Percentiles rank a stretch among this genome's conserved stretches.
Conservation (phyloP, 2,888 invertebrate species). For the Himalopsyche kuldschensis region DNA sequence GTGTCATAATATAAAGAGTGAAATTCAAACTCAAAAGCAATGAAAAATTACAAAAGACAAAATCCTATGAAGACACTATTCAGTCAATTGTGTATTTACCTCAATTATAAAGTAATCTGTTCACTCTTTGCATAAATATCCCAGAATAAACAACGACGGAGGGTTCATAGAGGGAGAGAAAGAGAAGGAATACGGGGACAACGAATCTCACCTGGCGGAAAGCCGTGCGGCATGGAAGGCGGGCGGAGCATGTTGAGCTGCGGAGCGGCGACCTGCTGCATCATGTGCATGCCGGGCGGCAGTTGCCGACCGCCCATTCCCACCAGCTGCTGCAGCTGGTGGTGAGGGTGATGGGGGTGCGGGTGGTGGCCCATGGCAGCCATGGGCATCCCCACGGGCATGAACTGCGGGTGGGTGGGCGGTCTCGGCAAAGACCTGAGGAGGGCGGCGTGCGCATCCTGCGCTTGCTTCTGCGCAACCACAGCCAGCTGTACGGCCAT, state of each 20-base stretch:
- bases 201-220: conserved; percentile 38
- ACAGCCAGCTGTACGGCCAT: conserved; percentile 57
- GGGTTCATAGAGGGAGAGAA: background rate
- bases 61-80: too few species aligned
- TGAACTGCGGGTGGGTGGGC: conserved; percentile 42
- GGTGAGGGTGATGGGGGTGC: conserved; percentile 48
- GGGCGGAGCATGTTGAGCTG: conserved; percentile 39
- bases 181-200: background rate
- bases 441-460: conserved; percentile 43
- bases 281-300: conserved; percentile 24
- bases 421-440: conserved; percentile 51
- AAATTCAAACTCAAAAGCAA: too few species aligned
- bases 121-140: too few species aligned
- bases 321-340: conserved; percentile 47
- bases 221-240: conserved; percentile 35
- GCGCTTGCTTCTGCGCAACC: conserved; percentile 50
- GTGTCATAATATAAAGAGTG: too few species aligned
- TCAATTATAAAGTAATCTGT: background rate
- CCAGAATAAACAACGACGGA: background rate
- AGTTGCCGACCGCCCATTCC: conserved; percentile 19
- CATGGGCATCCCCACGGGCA: conserved; percentile 22
- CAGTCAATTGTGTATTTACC: background rate
- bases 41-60: too few species aligned
- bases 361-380: conserved; percentile 41
- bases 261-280: conserved; percentile 42